Evolutionary conservation across 2,113 vertebrate species (phyloP).

Genomic region (Vireo altiloquus): DNA sequence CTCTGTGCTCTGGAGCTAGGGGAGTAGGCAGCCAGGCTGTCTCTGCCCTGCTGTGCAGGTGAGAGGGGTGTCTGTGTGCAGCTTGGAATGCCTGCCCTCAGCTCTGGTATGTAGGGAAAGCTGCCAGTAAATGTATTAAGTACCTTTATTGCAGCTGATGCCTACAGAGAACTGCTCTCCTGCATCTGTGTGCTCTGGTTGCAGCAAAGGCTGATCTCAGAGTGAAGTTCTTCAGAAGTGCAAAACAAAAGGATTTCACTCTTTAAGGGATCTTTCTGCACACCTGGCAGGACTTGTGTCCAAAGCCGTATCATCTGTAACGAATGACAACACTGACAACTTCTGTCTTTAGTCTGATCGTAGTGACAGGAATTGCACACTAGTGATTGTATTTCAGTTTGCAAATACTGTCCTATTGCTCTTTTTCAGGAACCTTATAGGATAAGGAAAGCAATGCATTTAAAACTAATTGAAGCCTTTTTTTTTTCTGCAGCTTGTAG

Average conservation of each 20-base stretch:
- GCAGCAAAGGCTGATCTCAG: neutral
- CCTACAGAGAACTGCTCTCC: neutral
- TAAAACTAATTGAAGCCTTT: neutral
- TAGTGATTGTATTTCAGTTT: neutral
- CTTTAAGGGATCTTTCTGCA: neutral
- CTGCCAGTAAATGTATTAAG: neutral
- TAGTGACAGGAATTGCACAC: neutral
- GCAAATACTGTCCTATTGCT: neutral
- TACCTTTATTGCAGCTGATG: neutral
- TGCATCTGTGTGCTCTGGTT: neutral
- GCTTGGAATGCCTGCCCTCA: neutral
- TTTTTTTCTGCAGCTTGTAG: conserved; percentile 62
- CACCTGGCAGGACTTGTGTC: neutral
- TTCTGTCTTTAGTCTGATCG: neutral
- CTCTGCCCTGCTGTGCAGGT: neutral
- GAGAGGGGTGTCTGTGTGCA: neutral
- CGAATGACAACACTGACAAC: neutral
- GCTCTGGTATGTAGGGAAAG: neutral
- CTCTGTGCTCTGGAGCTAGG: neutral
- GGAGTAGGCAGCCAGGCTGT: neutral
- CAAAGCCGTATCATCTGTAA: neutral
- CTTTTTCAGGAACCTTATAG: neutral
- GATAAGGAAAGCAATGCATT: neutral
- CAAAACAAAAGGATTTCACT: neutral
- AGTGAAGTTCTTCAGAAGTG: neutral